Evolutionary conservation across 2,797 vertebrate species (phyloP), one percentile per base, ranked within the genome.

Genomic region (Eulemur mongoz): DNA sequence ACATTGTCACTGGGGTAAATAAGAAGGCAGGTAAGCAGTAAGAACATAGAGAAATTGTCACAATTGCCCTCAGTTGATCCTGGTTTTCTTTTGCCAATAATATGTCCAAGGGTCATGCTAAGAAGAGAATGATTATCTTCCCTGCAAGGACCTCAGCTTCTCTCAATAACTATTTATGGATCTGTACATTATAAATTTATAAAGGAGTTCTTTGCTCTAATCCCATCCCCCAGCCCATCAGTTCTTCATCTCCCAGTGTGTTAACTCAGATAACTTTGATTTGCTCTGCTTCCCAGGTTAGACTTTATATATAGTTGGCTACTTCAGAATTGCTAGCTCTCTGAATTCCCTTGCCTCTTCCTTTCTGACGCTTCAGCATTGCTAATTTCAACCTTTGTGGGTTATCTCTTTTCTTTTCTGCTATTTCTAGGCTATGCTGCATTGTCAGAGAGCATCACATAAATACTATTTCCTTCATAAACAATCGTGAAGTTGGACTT

Each of bases 1-100:
- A 61, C 9, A 43, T 20, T 45, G 45, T 76, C 75, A 52, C 59
- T 59, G 50, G 32, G 18, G 17, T 81, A 72, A 45, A 40, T 69
- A 48, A 93, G n/a, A 80, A 69, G 43, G 27, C 63, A 84, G n/a
- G 23, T 18, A 76, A 86, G n/a, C 38, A 89, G 43, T 80, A 43
- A 84, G 61, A 76, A 75, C 35, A 45, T 67, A 72, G 65, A 72
- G 65, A 82, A 93, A 86, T 95, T 43, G 54, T 7, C 12, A 30
- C 10, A 75, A 1, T 73, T 92, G 70, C 67, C 32, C 45, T 2
- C 8, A 45, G 0, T 14, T 83, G 30, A 72, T 81, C 12, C 18
- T 92, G 54, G 45, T 88, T 88, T 95, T 88, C n/a, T 93, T 86
- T 95, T 89, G 57, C 27, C 18, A 87, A 2, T 83, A 80, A 57